Evolutionary conservation across 2,797 vertebrate species (phyloP).

Genomic region (Coilia nasus): DNA sequence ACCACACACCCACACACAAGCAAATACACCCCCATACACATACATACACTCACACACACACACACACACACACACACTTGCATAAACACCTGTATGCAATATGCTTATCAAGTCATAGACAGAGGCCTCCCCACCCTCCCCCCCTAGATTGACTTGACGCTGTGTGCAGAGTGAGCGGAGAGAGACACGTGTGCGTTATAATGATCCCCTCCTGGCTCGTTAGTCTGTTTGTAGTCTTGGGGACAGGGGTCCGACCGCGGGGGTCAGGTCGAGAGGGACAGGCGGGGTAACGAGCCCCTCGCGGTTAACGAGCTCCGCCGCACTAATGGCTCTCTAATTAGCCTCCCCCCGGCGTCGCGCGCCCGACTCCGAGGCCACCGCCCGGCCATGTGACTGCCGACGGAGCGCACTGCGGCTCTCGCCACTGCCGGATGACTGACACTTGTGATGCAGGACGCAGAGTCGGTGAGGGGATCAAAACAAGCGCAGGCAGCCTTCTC

Average conservation of each 20-base stretch:
- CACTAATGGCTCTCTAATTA: constrained; percentile 56
- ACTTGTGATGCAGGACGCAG: constrained; percentile 11
- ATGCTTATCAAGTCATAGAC: not conserved
- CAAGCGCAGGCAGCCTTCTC: not conserved
- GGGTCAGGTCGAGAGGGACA: constrained; percentile 56
- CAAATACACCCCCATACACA: constrained; percentile 30
- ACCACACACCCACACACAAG: constrained; percentile 37
- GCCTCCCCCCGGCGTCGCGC: not conserved
- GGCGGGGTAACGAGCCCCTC: constrained; percentile 48
- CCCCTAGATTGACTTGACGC: not conserved
- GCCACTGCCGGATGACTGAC: not conserved
- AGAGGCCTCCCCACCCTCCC: constrained; percentile 26
- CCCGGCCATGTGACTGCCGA: not conserved
- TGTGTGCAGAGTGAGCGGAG: not conserved
- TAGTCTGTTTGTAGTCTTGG: constrained; percentile 21
- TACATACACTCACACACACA: constrained; percentile 32
- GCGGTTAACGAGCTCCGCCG: constrained; percentile 48
- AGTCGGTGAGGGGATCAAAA: not conserved
- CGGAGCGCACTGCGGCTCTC: not conserved
- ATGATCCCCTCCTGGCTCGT: constrained; percentile 27
- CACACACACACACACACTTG: not conserved
- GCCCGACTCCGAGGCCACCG: not conserved
- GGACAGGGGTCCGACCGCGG: constrained; percentile 48
- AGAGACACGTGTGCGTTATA: constrained; percentile 3
- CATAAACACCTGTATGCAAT: constrained; percentile 14